Evolutionary conservation across 2,797 vertebrate species (phyloP).

Genomic region (Mergus octosetaceus): DNA sequence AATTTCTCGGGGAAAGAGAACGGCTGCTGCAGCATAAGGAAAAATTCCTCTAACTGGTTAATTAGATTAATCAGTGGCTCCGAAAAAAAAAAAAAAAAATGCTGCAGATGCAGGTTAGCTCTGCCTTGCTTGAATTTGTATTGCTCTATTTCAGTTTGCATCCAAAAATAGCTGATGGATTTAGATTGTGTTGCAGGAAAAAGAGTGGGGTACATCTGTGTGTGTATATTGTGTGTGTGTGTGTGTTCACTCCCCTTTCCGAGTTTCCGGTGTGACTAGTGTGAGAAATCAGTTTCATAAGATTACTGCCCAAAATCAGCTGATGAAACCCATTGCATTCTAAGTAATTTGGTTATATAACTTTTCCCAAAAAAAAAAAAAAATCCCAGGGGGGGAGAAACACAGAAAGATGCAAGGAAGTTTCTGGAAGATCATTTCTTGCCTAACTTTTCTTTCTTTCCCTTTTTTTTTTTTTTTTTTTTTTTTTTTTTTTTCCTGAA

Average conservation of each 20-base stretch:
- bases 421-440: constrained; percentile 72
- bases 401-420: constrained; percentile 65
- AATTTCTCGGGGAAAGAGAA: neutral
- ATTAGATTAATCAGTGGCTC: constrained; percentile 38
- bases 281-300: constrained; percentile 58
- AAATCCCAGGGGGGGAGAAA: neutral
- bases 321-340: constrained; percentile 56
- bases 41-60: constrained; percentile 41
- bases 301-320: constrained; percentile 63
- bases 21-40: neutral
- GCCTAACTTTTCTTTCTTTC: constrained; percentile 50
- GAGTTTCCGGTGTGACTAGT: constrained; percentile 48
- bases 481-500: constrained; percentile 59
- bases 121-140: constrained; percentile 40
- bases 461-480: too few species aligned
- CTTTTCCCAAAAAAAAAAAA: neutral
- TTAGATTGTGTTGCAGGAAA: constrained; percentile 45
- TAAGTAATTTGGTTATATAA: constrained; percentile 68
- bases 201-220: constrained; percentile 50
- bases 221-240: neutral
- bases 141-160: constrained; percentile 48
- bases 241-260: constrained; percentile 24
- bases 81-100: constrained; percentile 33
- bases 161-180: constrained; percentile 61
- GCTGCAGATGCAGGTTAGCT: constrained; percentile 64